Base-by-base conservation (phyloP, 2,888 invertebrate species). In the Lasioglossum lativentre region DNA sequence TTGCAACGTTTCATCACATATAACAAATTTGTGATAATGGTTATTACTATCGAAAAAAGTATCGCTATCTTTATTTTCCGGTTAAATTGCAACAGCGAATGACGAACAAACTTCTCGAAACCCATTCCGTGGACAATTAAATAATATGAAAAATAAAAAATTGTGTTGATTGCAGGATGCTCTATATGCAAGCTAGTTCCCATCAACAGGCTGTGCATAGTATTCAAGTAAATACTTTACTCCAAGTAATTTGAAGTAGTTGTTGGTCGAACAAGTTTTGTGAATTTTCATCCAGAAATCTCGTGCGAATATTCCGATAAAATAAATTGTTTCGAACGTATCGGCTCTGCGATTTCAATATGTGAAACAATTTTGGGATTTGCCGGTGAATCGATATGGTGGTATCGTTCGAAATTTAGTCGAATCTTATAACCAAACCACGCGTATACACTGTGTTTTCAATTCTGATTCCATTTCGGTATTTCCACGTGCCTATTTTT, bases 341-440 rank as follows among this genome's bases (percentile, higher is more conserved):
- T 74, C 40, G 56, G 10, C 40, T 82, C 12, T 19, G 12, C 47
- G 59, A 59, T 77, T 74, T 77, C 70, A 30, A 40, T 71, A 42
- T 42, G 75, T 34, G 52, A 66, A 75, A 47, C 79, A 70, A 68
- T 27, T 70, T 75, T 27, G n/a, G 23, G 16, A 74, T 16, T 30
- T 59, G 40, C n/a, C 74, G 34, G 52, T 52, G 75, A 75, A 83
- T 75, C 80, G 75, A 75, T 71, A 75, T 63, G 23, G 63, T 27
- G 63, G 71, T 59, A 16, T 6, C 63, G 16, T 72, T 52, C 16
- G 40, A 71, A 75, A 72, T 34, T 52, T 81, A 34, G 71, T 72
- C 30, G 38, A 40, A 14, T 63, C 45, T 71, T 16, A 23, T 4
- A 38, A 5, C 5, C 23, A 23, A 16, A 8, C 56, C n/a, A 23